phyloP scores from a whole-genome alignment of 2,888 invertebrate species.

The Crocallis elinguaria region DNA sequence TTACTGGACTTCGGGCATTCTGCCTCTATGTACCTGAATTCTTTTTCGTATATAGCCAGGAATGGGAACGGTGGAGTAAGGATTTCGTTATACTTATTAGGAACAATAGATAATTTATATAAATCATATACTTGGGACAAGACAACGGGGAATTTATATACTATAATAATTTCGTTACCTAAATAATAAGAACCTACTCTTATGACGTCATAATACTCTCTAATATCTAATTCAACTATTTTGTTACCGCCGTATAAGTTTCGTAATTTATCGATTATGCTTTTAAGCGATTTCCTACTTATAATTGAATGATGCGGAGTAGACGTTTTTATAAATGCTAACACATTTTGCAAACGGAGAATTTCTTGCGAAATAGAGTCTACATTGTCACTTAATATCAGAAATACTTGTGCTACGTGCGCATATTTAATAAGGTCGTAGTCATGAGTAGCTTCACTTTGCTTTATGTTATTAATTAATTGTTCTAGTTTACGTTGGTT shows the following conservation, averaged over 20 bases:
- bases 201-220: constrained; percentile 20
- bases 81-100: constrained; percentile 4
- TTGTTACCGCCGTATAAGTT: background rate
- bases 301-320: background rate
- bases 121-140: background rate
- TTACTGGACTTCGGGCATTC: background rate
- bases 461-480: too few species aligned
- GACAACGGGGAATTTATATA: constrained; percentile 12
- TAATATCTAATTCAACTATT: constrained; percentile 17
- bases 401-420: too few species aligned
- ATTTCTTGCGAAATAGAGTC: too few species aligned
- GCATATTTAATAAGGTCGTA: background rate
- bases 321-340: too few species aligned
- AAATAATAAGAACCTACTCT: constrained; percentile 13
- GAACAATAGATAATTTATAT: constrained; percentile 8
- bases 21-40: background rate
- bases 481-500: too few species aligned
- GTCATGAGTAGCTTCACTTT: background rate
- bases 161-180: constrained; percentile 10
- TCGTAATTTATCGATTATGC: too few species aligned
- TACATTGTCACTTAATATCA: too few species aligned
- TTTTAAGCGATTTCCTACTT: background rate
- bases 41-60: constrained; percentile 14
- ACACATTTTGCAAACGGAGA: too few species aligned
- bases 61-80: constrained; percentile 6